Evolutionary conservation across 2,888 invertebrate species (phyloP).

Genomic region (Aelia acuminata): DNA sequence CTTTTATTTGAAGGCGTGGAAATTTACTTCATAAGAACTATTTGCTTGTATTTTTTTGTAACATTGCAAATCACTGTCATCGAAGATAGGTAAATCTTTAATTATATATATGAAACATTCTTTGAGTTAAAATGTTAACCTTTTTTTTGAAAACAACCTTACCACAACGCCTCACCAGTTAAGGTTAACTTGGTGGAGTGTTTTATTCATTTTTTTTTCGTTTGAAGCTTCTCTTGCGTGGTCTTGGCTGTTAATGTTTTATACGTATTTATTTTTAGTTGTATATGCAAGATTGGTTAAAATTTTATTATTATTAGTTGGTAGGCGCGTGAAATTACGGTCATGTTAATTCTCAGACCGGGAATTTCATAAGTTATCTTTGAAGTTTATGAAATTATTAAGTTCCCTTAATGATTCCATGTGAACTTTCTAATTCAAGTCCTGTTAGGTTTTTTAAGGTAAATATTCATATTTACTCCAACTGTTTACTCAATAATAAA

Average conservation of each 20-base stretch:
- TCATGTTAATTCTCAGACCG: slow-evolving; percentile 47
- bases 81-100: neutral
- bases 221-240: neutral
- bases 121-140: slow-evolving; percentile 31
- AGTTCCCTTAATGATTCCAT: neutral
- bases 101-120: slow-evolving; percentile 10
- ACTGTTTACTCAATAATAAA: neutral
- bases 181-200: slow-evolving; percentile 54
- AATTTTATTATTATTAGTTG: slow-evolving; percentile 22
- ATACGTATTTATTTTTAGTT: neutral
- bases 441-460: neutral
- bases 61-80: neutral
- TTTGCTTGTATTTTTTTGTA: neutral
- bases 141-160: slow-evolving; percentile 58
- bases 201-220: neutral
- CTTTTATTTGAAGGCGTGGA: slow-evolving; percentile 39
- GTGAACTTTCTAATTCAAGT: neutral
- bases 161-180: slow-evolving; percentile 32
- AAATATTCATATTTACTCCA: neutral
- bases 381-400: slow-evolving; percentile 13
- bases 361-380: slow-evolving; percentile 37
- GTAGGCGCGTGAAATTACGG: slow-evolving; percentile 1
- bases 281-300: neutral
- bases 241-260: neutral
- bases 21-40: slow-evolving; percentile 30